These are phyloP conservation scores for Megathymus violae DNA, from an alignment of 1,140 invertebrate species.

Conservation along the genomic window DNA sequence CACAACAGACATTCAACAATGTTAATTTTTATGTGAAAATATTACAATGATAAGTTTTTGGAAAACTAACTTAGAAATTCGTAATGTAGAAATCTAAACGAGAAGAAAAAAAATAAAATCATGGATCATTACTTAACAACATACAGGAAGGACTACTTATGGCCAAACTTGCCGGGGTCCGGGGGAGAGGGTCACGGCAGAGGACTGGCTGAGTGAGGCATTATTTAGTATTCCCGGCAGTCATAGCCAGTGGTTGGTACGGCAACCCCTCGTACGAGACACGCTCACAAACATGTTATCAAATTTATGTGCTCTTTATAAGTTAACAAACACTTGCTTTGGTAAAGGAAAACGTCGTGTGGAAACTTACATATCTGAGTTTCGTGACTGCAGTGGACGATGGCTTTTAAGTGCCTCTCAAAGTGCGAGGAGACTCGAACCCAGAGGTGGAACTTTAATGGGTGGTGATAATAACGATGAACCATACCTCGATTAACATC, in stretches of 20 bases:
- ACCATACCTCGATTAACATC: too few species aligned
- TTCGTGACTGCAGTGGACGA: too few species aligned
- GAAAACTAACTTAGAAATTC: constrained; percentile 23
- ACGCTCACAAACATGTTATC: too few species aligned
- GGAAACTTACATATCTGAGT: too few species aligned
- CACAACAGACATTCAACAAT: constrained; percentile 23
- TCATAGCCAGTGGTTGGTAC: too few species aligned
- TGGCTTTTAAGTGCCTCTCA: too few species aligned
- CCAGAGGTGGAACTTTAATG: too few species aligned
- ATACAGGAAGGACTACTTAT: constrained; percentile 85
- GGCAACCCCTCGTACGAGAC: too few species aligned
- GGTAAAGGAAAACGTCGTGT: too few species aligned
- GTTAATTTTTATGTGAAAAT: constrained; percentile 9
- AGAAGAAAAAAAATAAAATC: constrained; percentile 24
- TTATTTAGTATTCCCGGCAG: not conserved
- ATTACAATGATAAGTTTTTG: constrained; percentile 7
- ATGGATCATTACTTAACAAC: constrained; percentile 85
- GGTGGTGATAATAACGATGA: too few species aligned
- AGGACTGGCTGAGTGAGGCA: constrained; percentile 66
- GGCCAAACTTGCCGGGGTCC: constrained; percentile 76
- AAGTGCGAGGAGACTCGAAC: too few species aligned
- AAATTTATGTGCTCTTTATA: not conserved
- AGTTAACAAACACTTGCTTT: too few species aligned
- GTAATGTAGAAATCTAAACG: constrained; percentile 28
- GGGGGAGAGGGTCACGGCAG: constrained; percentile 31